Base-by-base conservation (phyloP, 2,113 vertebrate genomes). In the Synodontis membranacea region DNA sequence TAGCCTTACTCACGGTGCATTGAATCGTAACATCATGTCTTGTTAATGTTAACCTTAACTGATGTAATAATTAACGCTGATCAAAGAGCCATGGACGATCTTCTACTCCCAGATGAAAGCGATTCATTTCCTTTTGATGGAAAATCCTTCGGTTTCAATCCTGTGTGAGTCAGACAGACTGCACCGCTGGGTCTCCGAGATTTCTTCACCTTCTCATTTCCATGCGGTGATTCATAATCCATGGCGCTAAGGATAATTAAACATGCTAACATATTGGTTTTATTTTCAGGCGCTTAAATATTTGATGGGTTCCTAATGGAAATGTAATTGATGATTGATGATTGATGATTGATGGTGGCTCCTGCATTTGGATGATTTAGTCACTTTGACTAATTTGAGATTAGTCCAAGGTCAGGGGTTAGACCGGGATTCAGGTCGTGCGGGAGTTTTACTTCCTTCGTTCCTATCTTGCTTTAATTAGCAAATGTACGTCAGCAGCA, bases 251-350 rank as follows among this genome's bases (percentile, higher is more conserved):
- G 70, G 21, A 68, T 79, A 42, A 79, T 76, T 50, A 83, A 68
- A 82, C n/a, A 39, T 31, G 60, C 19, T 17, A 78, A 50, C 12
- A 52, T 46, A 87, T 87, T 48, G 72, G 42, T 44, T 37, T 81
- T 83, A 70, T 75, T 72, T 78, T 21, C 19, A 79, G 42, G 28
- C 23, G 5, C 56, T 58, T 72, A 60, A 48, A 75, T 72, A 58
- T 60, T 79, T 81, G 50, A 84, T 88, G 37, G 42, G 3, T 48
- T 88, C 52, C 70, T 76, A 83, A 83, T 88, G 70, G 60, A 78
- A 86, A 56, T 72, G 37, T 80, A 56, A 56, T 25, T 23, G 31
- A 56, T 56, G 21, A 80, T 80, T 23, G 52, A 15, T 19, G 54
- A 79, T 86, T 28, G 72, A 78, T 68, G 39, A 66, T 86, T 28